Evolutionary conservation across 2,113 vertebrate genomes (phyloP).

Genomic region (Acanthochromis polyacanthus): DNA sequence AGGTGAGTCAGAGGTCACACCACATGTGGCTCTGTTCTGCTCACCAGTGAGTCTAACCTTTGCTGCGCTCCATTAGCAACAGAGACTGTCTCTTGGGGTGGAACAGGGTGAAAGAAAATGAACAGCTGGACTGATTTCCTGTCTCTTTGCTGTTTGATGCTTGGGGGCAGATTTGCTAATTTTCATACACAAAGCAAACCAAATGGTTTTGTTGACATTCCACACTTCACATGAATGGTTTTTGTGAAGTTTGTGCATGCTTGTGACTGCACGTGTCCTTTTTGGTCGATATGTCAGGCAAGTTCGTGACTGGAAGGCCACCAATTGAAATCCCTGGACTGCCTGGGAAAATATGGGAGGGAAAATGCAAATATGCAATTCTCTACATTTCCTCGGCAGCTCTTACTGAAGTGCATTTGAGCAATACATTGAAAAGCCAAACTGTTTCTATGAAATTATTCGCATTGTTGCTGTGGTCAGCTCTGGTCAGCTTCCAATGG

Average conservation of each 20-base stretch:
- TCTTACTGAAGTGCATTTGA: constrained; percentile 27
- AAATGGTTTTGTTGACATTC: constrained; percentile 41
- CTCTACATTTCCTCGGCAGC: background rate
- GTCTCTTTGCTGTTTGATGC: constrained; percentile 50
- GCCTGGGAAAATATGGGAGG: constrained; percentile 4
- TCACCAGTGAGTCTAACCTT: constrained; percentile 73
- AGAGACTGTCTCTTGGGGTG: constrained; percentile 40
- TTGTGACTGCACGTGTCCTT: background rate
- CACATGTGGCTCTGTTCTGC: constrained; percentile 42
- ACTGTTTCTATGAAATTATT: background rate
- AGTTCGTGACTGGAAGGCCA: constrained; percentile 38
- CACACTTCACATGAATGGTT: constrained; percentile 6
- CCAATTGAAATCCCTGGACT: constrained; percentile 38
- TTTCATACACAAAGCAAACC: constrained; percentile 36
- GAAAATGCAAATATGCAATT: constrained; percentile 28
- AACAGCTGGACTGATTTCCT: constrained; percentile 62
- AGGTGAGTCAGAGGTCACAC: constrained; percentile 71
- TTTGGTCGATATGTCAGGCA: constrained; percentile 22
- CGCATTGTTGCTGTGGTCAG: constrained; percentile 1
- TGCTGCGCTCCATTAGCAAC: constrained; percentile 67
- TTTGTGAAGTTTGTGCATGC: background rate
- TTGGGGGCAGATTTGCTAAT: constrained; percentile 48
- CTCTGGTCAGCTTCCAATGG: background rate
- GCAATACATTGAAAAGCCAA: constrained; percentile 2
- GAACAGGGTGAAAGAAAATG: constrained; percentile 50